Base-by-base conservation (phyloP, 2,888 invertebrate species). In the Phengaris alcon region DNA sequence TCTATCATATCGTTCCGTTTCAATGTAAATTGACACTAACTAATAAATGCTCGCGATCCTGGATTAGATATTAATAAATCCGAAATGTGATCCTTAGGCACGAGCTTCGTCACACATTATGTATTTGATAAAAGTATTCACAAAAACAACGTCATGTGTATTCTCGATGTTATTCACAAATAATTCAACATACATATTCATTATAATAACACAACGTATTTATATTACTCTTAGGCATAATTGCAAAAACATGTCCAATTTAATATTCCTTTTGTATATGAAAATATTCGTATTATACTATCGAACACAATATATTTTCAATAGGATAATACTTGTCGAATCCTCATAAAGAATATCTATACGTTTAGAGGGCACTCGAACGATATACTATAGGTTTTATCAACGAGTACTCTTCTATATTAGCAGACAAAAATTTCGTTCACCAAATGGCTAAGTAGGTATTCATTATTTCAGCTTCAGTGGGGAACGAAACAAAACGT, bases 181-280 rank as follows among this genome's bases (percentile, higher is more conserved):
- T 64, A 35, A 64, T 64, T 44, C 13, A 35, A 35, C 64, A 64
- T 44, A 69, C n/a, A 15, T 48, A 48, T 15, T n/a, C 69, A 69
- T 48, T 69, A 48, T 48, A 48, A 69, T 5, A 69, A 69, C 69
- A 48, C 48, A 48, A 48, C 48, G 48, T 69, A 48, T 69, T 69
- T 48, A 48, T 69, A 64, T 35, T 64, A 44, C 35, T 44, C 35
- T 64, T 44, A 44, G 35, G 69, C 48, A 48, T 69, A 69, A 69
- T 48, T 48, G 46, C 69, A 48, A 48, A 69, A 69, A 15, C 69
- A 69, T 69, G 69, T 48, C 69, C 48, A 69, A 69, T 69, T 69
- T 69, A 48, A 69, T 46, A 69, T 69, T 69, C 48, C 69, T 69
- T 8, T 69, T 15, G 46, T 69, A 48, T 69, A 48, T 48, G 7